Conservation (phyloP, 2,888 invertebrate genomes). For the Dorcus hopei region DNA sequence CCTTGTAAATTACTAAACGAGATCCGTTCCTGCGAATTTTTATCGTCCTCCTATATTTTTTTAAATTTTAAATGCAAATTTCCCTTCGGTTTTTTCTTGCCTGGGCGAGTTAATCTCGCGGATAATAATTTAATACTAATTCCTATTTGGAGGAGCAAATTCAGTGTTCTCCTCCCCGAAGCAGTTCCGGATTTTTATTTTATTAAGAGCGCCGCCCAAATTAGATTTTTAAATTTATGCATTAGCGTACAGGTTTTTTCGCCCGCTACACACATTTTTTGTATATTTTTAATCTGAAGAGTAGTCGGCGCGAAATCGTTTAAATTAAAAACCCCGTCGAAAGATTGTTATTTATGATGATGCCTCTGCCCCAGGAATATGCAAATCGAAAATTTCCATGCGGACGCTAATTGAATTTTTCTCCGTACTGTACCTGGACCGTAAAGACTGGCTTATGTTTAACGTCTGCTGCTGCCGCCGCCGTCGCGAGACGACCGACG, state of each 20-base stretch:
- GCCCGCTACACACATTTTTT: background rate
- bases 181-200: constrained; percentile 11
- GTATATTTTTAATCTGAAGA: constrained; percentile 13
- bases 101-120: background rate
- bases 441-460: background rate
- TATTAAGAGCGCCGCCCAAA: constrained; percentile 8
- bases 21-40: constrained; percentile 2
- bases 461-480: background rate
- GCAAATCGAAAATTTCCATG: constrained; percentile 7
- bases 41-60: background rate
- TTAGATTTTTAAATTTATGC: constrained; percentile 15
- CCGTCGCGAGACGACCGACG: background rate
- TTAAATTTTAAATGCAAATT: background rate
- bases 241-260: constrained; percentile 13
- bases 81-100: background rate
- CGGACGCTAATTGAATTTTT: too few relatives aligned
- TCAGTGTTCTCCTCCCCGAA: background rate
- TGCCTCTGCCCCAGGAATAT: constrained; percentile 3
- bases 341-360: constrained; percentile 13
- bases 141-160: background rate
- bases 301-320: constrained; percentile 2
- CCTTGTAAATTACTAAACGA: too few relatives aligned
- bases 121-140: constrained; percentile 10
- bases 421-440: too few relatives aligned
- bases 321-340: constrained; percentile 11